Base-by-base conservation (phyloP, 2,888 invertebrate species). In the Aspidiotus rigidus region DNA sequence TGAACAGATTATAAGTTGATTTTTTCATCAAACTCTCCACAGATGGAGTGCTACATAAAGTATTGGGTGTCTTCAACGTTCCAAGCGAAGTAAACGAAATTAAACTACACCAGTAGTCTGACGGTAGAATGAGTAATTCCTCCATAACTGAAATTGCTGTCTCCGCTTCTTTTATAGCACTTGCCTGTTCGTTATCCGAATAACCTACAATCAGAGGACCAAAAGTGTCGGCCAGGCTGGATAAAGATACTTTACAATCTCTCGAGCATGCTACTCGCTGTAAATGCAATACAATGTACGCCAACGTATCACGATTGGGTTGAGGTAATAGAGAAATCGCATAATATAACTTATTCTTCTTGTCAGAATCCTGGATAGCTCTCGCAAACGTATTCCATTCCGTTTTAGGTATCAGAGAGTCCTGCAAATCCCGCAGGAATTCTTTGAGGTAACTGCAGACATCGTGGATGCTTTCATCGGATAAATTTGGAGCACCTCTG, bases 371-470 rank as follows among this genome's bases (percentile, higher is more conserved):
- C 13, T 53, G 44, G 7, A 69, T 69, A 8, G 69, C 79, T 2
- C 77, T 77, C 2, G 79, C 79, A 73, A 88, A 86, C 74, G 83
- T 83, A 28, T 84, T 83, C 90, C 93, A 92, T 64, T 92, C 83
- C 15, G 84, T 82, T 63, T 83, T 83, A 0, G 94, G 92, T 69
- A 97, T 86, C 0, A 99, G 80, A 0, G 98, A 93, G 78, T 99
- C 98, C 67, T 86, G 86, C 28, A 99, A 41, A 81, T 0, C 86
- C 7, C 93, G 85, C 69, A 99, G 81, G 79, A 99, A 99, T 79
- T 93, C 91, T 81, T 98, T 99, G 59, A 99, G 82, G 71, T 92
- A 91, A 59, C 96, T 93, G 78, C 96, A 95, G 42, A 99, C 82
- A 0, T 90, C 90, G 79, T 96, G 88, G 41, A 96, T 83, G 77